Evolutionary conservation across 2,888 invertebrate species (phyloP), one percentile per base, ranked within the genome.

Genomic region (Cheilosia vulpina): DNA sequence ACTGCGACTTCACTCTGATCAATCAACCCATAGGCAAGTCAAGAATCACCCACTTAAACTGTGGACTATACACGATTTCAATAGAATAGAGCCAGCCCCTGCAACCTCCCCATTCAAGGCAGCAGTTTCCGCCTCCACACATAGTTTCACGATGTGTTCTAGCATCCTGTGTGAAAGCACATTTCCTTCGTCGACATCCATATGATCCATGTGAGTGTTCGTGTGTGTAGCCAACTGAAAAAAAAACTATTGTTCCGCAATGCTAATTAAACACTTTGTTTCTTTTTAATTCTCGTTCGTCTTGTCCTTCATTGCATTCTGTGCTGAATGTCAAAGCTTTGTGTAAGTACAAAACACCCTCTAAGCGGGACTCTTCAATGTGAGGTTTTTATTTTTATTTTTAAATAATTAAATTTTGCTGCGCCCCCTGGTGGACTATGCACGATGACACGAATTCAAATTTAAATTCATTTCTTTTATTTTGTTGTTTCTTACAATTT

Each of bases 331-430:
- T 66, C 57, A 63, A 66, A 85, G 85, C 68, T 85, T 38, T 77
- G 76, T 76, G 85, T 85, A 85, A 85, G 85, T 85, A 85, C 66
- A 38, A 75, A 73, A 63, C 47, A 66, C 27, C 21, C 21, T 1
- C 17, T 41, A 47, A 24, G 27, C 41, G 31, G 31, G 24, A 47
- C 60, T 41, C 65, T 52, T 21, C 6, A 27, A 52, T 45, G 55
- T 50, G 45, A 34, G 53, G 27, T 24, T 60, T 60, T 52, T 0
- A 13, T 38, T 69, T 21, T 66, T 27, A 27, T 27, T 27, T 60
- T 68, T 53, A 31, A 76, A 76, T 76, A 77, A 63, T 69, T 55
- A 38, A 69, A 38, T 47, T 55, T 62, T 19, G 19, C 55, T 45
- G 45, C 4, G 24, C 24, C 24, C 24, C 24, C 24, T 7, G 24